Evolutionary conservation across 2,797 vertebrate genomes (phyloP).

Genomic region (Hemibagrus guttatus): DNA sequence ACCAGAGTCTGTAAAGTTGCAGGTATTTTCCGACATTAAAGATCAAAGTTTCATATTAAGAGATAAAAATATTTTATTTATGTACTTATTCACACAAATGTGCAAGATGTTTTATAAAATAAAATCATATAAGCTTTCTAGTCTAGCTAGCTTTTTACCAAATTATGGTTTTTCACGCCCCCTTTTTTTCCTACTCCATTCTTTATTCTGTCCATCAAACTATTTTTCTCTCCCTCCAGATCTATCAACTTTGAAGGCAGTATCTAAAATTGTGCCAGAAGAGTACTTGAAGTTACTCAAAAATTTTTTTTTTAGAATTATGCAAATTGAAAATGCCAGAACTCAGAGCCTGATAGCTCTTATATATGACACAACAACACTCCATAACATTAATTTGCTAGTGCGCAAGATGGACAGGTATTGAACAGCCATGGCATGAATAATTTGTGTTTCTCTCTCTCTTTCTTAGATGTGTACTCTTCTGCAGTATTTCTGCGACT

Average conservation of each 20-base stretch:
- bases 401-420: too few relatives aligned
- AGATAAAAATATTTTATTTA: background rate
- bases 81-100: background rate
- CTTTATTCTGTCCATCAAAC: background rate
- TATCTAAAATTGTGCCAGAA: background rate
- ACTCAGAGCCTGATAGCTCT: background rate
- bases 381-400: background rate
- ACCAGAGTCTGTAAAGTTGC: constrained; percentile 92
- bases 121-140: background rate
- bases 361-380: background rate
- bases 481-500: constrained; percentile 95
- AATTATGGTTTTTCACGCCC: background rate
- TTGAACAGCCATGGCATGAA: background rate
- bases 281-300: background rate
- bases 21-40: constrained; percentile 72
- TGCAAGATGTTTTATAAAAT: background rate
- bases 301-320: background rate
- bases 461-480: constrained; percentile 87
- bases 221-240: background rate
- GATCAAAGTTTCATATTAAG: background rate
- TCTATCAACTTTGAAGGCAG: background rate
- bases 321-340: background rate
- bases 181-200: background rate
- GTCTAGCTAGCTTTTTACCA: background rate
- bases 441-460: background rate